Conservation (phyloP, 2,797 vertebrate species). For the Acipenser oxyrinchus region DNA sequence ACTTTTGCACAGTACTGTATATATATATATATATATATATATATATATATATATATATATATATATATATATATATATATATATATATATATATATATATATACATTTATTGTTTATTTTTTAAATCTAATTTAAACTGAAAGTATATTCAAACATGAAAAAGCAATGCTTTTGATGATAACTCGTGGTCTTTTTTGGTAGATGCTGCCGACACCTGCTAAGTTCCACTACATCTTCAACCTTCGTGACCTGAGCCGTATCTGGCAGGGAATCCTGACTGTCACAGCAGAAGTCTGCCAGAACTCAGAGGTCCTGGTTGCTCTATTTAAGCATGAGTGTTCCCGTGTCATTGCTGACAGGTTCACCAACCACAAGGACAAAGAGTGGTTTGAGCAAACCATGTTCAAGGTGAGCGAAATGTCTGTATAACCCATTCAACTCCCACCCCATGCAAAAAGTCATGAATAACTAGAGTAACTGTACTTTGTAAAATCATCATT, state of each 20-base stretch:
- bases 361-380: conserved; percentile 61
- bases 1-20: too few relatives aligned
- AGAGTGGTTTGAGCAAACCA: conserved; percentile 50
- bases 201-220: conserved; percentile 77
- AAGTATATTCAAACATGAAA: too few relatives aligned
- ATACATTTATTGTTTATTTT: too few relatives aligned
- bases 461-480: not conserved
- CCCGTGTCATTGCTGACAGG: conserved; percentile 67
- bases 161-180: conserved; percentile 5
- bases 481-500: too few relatives aligned
- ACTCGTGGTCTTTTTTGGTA: conserved; percentile 32
- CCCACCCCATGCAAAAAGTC: conserved; percentile 3
- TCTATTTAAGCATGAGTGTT: conserved; percentile 70
- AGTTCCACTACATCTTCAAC: conserved; percentile 80
- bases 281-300: conserved; percentile 60
- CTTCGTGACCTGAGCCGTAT: conserved; percentile 73
- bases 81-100: too few relatives aligned
- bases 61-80: too few relatives aligned
- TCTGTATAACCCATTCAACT: too few relatives aligned
- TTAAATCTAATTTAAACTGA: too few relatives aligned
- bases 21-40: too few relatives aligned
- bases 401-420: conserved; percentile 49
- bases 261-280: conserved; percentile 72
- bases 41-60: too few relatives aligned
- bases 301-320: conserved; percentile 49